Evolutionary conservation across 2,888 invertebrate species (phyloP).

Genomic region (Dinocampus coccinellae): DNA sequence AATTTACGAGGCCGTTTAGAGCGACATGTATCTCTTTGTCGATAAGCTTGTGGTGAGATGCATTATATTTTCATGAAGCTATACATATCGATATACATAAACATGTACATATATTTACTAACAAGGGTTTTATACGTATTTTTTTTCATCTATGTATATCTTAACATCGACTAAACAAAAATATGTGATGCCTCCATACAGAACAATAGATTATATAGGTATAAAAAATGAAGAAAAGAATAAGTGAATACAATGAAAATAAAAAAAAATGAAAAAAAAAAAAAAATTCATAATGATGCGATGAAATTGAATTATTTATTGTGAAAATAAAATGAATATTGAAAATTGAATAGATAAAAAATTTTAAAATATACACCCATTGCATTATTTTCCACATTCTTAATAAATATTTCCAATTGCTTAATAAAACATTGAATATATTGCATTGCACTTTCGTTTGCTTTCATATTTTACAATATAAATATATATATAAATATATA

Average conservation of each 20-base stretch:
- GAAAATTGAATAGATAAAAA: no score
- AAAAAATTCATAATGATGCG: no score
- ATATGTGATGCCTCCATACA: not conserved
- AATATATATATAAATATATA: not conserved
- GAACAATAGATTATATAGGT: not conserved
- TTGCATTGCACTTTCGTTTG: not conserved
- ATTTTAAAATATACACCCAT: no score
- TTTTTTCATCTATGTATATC: not conserved
- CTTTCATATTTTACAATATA: not conserved
- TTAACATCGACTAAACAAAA: not conserved
- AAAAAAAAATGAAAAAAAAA: not conserved
- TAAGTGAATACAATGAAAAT: not conserved
- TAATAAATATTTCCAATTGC: no score
- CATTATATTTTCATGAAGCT: conserved; percentile 25
- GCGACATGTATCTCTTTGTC: conserved; percentile 24
- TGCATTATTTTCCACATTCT: no score
- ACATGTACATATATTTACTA: conserved; percentile 4
- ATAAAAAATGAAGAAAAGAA: not conserved
- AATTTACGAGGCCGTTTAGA: conserved; percentile 30
- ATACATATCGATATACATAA: not conserved
- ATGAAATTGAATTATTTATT: not conserved
- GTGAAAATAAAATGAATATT: no score
- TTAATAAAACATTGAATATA: no score
- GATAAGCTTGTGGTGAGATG: conserved; percentile 24
- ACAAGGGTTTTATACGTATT: not conserved